phyloP scores from a whole-genome alignment of 2,888 invertebrate species.

The Hanleya hanleyi region DNA sequence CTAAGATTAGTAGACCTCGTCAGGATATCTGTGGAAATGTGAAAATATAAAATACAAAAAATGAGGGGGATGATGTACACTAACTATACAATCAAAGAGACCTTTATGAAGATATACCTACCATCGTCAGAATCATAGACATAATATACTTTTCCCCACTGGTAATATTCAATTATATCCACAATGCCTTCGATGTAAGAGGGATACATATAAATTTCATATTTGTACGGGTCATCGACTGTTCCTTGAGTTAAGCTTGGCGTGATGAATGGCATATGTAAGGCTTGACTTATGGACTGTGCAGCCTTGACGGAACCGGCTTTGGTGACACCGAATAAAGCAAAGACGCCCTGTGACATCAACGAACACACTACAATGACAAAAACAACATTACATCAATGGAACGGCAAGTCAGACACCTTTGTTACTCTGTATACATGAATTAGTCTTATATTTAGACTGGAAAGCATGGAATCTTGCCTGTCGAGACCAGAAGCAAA shows the following conservation, averaged over 20 bases:
- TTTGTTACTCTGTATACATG: too few relatives aligned
- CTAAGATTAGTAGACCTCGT: too few relatives aligned
- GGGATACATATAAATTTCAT: constrained; percentile 83
- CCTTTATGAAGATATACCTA: constrained; percentile 76
- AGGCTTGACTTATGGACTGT: constrained; percentile 63
- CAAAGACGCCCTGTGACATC: constrained; percentile 55
- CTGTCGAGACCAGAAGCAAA: too few relatives aligned
- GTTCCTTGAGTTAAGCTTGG: constrained; percentile 56
- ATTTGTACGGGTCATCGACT: constrained; percentile 44
- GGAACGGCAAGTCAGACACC: neutral
- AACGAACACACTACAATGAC: constrained; percentile 63
- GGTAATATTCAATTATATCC: constrained; percentile 93
- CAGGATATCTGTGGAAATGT: too few relatives aligned
- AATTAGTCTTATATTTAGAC: too few relatives aligned
- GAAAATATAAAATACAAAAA: too few relatives aligned
- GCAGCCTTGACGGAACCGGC: constrained; percentile 62
- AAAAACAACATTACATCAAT: constrained; percentile 6
- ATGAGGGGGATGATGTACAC: too few relatives aligned
- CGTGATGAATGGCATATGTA: constrained; percentile 67
- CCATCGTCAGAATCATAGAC: constrained; percentile 93
- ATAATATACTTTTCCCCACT: constrained; percentile 91
- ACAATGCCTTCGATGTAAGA: constrained; percentile 96
- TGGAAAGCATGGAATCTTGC: too few relatives aligned
- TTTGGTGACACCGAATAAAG: constrained; percentile 60
- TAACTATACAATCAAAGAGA: too few relatives aligned